Base-by-base conservation (phyloP, 35 echinoderm and acorn worm genomes). In the Apostichopus japonicus region DNA sequence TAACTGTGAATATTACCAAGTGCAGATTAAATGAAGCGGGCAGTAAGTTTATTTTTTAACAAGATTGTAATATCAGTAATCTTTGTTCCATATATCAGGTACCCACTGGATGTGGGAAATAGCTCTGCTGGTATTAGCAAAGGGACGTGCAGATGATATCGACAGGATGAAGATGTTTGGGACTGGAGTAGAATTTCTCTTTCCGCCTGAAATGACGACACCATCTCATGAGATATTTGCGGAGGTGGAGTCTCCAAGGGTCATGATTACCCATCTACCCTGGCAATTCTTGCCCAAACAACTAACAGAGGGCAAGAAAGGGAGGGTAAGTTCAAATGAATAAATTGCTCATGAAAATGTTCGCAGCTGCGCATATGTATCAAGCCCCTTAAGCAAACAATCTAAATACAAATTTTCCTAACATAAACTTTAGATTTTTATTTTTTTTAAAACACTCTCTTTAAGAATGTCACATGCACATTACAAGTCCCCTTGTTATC, bases 61-160 rank as follows among this genome's bases (percentile, higher is more conserved):
- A 4, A 44, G 33, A 44, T 44, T 44, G 33, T 44, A 44, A 44
- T 44, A 44, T 44, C 33, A 44, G 33, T 44, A 44, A 44, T 44
- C 33, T 44, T 44, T 44, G 33, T 44, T 44, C 33, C 33, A 44
- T 44, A 44, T 44, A 44, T 44, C 16, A 95, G 94, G 94, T 24
- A 95, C 94, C 7, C 94, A 95, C 54, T 95, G 94, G 94, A 93
- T 89, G 22, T 79, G 59, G 77, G 91, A 95, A 78, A 92, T 93
- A 57, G 86, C 92, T n/a, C 77, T 78, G 4, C 84, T 93, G 5
- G 92, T 95, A 6, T 83, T 93, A 5, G 77, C 86, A 8, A 59
- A 90, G 1, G 94, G 94, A 8, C 65, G 88, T 19, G 57, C 91
- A 7, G 91, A 95, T 1, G 90, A 90, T 53, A 93, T 95, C 16